These are phyloP conservation scores for Phengaris alcon DNA, from an alignment of 2,888 invertebrate species.

Conservation along the genomic window DNA sequence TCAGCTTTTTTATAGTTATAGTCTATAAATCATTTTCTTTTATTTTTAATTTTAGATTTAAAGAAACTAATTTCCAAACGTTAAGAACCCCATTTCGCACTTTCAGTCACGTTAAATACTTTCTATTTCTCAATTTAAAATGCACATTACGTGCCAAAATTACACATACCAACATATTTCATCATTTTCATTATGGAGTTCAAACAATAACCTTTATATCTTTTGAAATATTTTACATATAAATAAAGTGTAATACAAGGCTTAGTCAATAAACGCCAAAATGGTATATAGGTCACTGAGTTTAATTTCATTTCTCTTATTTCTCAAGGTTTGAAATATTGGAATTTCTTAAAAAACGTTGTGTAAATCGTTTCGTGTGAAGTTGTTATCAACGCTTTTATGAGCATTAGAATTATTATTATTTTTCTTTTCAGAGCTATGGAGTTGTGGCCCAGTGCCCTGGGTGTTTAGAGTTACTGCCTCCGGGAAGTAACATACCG, in stretches of 20 bases:
- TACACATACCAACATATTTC: constrained; percentile 44
- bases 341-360: constrained; percentile 19
- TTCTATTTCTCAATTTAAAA: constrained; percentile 31
- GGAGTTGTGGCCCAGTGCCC: constrained; percentile 36
- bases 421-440: constrained; percentile 38
- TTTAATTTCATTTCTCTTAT: constrained; percentile 37
- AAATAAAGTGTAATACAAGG: constrained; percentile 47
- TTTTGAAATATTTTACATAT: constrained; percentile 64
- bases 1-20: too few species aligned
- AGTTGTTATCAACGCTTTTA: constrained; percentile 1
- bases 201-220: constrained; percentile 48
- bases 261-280: constrained; percentile 49
- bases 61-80: not conserved
- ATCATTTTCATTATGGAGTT: constrained; percentile 43
- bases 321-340: constrained; percentile 38
- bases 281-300: constrained; percentile 48
- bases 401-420: constrained; percentile 3
- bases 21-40: too few species aligned
- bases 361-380: constrained; percentile 23
- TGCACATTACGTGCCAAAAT: constrained; percentile 51
- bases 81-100: not conserved
- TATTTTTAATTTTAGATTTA: not conserved
- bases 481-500: constrained; percentile 33
- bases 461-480: constrained; percentile 39
- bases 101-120: constrained; percentile 11